phyloP scores from a whole-genome alignment of 2,888 invertebrate species.

The Thymelicus lineola region DNA sequence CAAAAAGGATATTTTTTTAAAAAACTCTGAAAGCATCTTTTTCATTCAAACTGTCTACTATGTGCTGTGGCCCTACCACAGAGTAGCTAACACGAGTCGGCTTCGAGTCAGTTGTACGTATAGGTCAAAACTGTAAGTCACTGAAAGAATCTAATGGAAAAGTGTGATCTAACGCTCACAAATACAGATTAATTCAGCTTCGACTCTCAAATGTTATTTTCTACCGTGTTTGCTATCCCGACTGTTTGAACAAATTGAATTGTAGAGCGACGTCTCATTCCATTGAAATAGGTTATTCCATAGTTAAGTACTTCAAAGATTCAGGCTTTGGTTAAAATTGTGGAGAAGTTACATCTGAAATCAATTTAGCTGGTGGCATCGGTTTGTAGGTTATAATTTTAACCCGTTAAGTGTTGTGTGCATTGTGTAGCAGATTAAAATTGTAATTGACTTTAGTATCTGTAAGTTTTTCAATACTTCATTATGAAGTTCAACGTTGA shows the following conservation, averaged over 20 bases:
- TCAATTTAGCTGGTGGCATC: neutral
- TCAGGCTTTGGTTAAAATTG: slow-evolving; percentile 1
- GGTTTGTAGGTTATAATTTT: neutral
- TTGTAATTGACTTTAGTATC: no score
- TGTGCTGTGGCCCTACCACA: neutral
- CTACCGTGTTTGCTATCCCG: slow-evolving; percentile 30
- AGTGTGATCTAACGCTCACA: slow-evolving; percentile 55
- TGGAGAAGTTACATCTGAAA: slow-evolving; percentile 9
- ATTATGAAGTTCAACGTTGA: no score
- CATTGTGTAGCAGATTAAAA: no score
- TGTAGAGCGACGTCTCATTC: slow-evolving; percentile 29
- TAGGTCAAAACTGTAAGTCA: slow-evolving; percentile 55
- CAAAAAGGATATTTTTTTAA: no score
- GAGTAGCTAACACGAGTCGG: neutral
- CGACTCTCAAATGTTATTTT: slow-evolving; percentile 32
- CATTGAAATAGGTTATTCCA: slow-evolving; percentile 18
- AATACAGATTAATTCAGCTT: slow-evolving; percentile 53
- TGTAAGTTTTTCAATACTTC: no score
- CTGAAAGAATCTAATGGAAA: slow-evolving; percentile 61
- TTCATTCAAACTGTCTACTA: neutral
- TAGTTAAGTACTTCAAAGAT: slow-evolving; percentile 24
- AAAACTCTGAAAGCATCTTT: no score
- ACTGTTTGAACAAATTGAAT: slow-evolving; percentile 37
- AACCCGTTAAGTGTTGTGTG: neutral
- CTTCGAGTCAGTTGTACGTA: slow-evolving; percentile 46